Evolutionary conservation across 2,888 invertebrate species (phyloP).

Genomic region (Plusia festucae): DNA sequence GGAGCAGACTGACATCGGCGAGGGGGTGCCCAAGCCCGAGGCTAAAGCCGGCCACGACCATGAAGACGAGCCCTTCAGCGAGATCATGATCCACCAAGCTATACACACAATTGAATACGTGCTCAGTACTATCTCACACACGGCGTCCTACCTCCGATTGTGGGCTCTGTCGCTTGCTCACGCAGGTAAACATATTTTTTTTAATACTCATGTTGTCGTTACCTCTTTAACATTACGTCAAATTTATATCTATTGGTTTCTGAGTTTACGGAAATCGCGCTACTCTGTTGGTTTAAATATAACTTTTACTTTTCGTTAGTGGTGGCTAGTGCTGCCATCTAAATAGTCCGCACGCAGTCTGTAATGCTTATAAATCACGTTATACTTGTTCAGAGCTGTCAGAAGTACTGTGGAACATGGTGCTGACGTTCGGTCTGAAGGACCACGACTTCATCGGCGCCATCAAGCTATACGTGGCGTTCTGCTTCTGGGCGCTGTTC

Average conservation of each 20-base stretch:
- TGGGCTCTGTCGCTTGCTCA: slow-evolving; percentile 99
- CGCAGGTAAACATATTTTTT: slow-evolving; percentile 91
- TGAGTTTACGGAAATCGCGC: too few species aligned
- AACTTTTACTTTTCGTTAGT: too few species aligned
- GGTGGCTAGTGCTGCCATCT: too few species aligned
- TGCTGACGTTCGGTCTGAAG: slow-evolving; percentile 93
- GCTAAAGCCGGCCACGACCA: slow-evolving; percentile 69
- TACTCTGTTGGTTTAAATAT: too few species aligned
- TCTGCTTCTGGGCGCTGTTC: slow-evolving; percentile 96
- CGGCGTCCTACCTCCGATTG: slow-evolving; percentile 98
- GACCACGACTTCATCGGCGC: slow-evolving; percentile 92
- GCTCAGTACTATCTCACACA: slow-evolving; percentile 98
- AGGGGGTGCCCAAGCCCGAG: slow-evolving; percentile 62
- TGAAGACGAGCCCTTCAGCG: slow-evolving; percentile 93
- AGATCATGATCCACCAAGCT: slow-evolving; percentile 97
- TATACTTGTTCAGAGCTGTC: slow-evolving; percentile 90
- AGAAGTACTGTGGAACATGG: slow-evolving; percentile 98
- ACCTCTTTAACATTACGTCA: too few species aligned
- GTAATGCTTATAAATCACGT: too few species aligned
- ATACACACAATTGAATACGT: slow-evolving; percentile 99
- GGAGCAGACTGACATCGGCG: slow-evolving; percentile 82
- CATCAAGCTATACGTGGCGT: slow-evolving; percentile 94
- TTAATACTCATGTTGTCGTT: too few species aligned
- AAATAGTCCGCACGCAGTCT: neutral
- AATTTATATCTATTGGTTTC: too few species aligned